Evolutionary conservation across 2,113 vertebrate species (phyloP), one percentile per base, ranked within the genome.

Genomic region (Nerophis lumbriciformis): DNA sequence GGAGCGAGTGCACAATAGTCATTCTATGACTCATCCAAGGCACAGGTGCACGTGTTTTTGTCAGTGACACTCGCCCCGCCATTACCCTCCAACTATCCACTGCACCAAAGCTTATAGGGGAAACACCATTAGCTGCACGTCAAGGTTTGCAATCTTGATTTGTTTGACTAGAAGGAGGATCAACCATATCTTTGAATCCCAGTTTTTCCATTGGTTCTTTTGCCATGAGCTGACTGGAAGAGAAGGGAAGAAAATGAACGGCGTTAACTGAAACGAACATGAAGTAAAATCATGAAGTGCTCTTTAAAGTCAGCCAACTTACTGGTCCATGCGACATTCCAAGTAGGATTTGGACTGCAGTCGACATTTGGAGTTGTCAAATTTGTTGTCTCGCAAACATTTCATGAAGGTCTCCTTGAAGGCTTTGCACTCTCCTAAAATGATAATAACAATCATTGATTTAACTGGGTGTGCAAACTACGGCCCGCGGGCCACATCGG

Each of bases 241-340:
- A n/a, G 16, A 57, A 21, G 61, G 0, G 9, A 37, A 42, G 5
- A 42, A 15, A 9, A 63, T 52, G 4, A 19, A 37, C 28, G 28
- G 28, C 28, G 28, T 28, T 3, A 28, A 28, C 28, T 28, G 28
- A 28, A 28, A 2, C 28, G 5, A 42, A 15, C 5, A 63, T 52
- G 2, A 19, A 37, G 9, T n/a, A 52, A 53, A 49, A 15, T 15
- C 14, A 47, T 13, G 0, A 16, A 21, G 36, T 35, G 21, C 8
- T 37, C 36, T 16, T 37, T 38, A 3, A 50, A 4, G 10, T 8
- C 21, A 28, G 12, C 10, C 11, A 63, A 45, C 86, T 76, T 60
- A 90, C 97, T 90, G 91, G 8, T 96, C 90, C 97, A 98, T 99
- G 51, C 97, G 89, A 58, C 97, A 99, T 48, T 94, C 80, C 61